A percentile compares a stretch with the other conserved stretches of the same genome.
These are phyloP conservation scores for Centruroides vittatus DNA, from an alignment of 1,140 invertebrate species.

Conservation along the genomic window DNA sequence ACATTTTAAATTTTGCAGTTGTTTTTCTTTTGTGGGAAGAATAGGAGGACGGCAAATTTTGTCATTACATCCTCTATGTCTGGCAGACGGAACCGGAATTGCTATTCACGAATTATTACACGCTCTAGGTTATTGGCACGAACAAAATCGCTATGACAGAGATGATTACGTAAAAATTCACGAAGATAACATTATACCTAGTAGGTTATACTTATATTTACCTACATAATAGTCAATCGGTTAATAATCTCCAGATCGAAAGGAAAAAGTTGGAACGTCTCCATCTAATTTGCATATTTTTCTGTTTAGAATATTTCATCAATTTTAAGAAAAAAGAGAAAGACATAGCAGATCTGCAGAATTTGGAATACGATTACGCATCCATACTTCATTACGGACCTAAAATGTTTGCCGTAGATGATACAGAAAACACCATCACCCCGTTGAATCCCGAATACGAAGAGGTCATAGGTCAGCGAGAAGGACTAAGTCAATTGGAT, in stretches of 20 bases:
- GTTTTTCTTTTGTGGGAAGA: too few species aligned
- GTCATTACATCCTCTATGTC: too few species aligned
- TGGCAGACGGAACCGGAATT: conserved; percentile 36
- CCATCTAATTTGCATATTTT: background rate
- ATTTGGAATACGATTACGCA: conserved; percentile 68
- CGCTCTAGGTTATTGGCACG: conserved; percentile 67
- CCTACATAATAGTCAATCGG: too few species aligned
- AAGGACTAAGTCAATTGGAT: too few species aligned
- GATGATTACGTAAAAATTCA: conserved; percentile 54
- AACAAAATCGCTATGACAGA: conserved; percentile 64
- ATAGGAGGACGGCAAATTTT: too few species aligned
- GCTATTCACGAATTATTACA: conserved; percentile 72
- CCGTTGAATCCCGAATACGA: background rate
- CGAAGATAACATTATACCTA: conserved; percentile 52
- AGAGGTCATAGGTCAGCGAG: background rate
- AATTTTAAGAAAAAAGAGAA: too few species aligned
- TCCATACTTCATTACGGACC: conserved; percentile 62
- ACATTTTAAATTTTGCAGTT: too few species aligned
- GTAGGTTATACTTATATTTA: conserved; percentile 21
- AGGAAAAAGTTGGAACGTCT: background rate
- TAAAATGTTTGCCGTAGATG: conserved; percentile 51
- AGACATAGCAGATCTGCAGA: background rate
- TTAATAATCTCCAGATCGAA: background rate
- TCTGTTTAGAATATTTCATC: background rate
- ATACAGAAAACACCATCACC: conserved; percentile 8